phyloP scores from a whole-genome alignment of 2,888 invertebrate species.

The Cyrtodaria siliqua region DNA sequence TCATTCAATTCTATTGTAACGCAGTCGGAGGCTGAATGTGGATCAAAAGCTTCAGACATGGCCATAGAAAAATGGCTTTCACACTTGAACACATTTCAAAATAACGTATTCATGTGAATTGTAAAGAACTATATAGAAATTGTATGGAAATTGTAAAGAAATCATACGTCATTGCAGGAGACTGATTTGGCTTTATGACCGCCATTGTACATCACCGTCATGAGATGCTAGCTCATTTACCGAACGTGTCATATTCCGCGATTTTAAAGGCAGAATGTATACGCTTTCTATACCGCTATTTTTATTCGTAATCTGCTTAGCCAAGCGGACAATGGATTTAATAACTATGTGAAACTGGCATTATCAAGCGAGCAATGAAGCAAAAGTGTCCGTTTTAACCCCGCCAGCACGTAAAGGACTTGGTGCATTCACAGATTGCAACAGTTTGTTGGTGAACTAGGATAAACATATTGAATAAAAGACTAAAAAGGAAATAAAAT shows the following conservation, averaged over 20 bases:
- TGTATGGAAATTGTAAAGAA: constrained; percentile 39
- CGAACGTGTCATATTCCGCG: constrained; percentile 44
- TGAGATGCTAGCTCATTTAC: constrained; percentile 43
- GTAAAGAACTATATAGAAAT: constrained; percentile 39
- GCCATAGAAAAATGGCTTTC: constrained; percentile 71
- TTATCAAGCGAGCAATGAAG: constrained; percentile 42
- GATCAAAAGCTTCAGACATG: constrained; percentile 73
- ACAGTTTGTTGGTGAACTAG: constrained; percentile 13
- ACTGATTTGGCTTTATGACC: background rate
- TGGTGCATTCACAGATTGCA: constrained; percentile 14
- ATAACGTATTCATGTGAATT: constrained; percentile 65
- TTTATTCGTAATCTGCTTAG: constrained; percentile 40
- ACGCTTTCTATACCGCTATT: constrained; percentile 34
- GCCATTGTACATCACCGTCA: background rate
- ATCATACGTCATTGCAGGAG: constrained; percentile 20
- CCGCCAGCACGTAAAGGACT: constrained; percentile 15
- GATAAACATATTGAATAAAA: no score
- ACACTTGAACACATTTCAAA: constrained; percentile 74
- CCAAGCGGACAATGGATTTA: constrained; percentile 53
- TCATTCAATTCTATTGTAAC: constrained; percentile 79
- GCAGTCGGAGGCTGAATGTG: constrained; percentile 68
- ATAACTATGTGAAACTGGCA: constrained; percentile 48
- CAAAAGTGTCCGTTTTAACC: constrained; percentile 60
- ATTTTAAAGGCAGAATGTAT: constrained; percentile 44
- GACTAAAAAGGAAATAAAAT: no score